phyloP scores from a whole-genome alignment of 2,797 vertebrate genomes.

The Mallotus villosus region DNA sequence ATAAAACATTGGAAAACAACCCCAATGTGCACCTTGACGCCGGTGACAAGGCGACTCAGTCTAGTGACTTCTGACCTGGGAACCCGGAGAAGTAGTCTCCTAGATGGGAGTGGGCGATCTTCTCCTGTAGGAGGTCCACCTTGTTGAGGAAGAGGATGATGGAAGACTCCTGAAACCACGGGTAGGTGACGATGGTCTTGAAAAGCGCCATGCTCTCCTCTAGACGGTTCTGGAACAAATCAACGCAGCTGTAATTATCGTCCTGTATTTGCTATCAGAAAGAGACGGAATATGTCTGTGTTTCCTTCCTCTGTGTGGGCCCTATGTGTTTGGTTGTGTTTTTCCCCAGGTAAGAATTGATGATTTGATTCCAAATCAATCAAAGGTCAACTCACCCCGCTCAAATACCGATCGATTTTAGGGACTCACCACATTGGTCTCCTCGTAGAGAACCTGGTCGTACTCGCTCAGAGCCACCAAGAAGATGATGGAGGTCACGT shows the following conservation, averaged over 20 bases:
- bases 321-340: background rate
- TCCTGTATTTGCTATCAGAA: too few relatives aligned
- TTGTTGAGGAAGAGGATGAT: constrained; percentile 91
- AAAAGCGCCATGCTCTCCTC: constrained; percentile 87
- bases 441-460: constrained; percentile 84
- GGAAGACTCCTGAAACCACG: constrained; percentile 84
- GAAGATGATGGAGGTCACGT: constrained; percentile 87
- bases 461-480: constrained; percentile 89
- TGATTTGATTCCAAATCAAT: too few relatives aligned
- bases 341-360: background rate
- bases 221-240: constrained; percentile 79
- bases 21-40: background rate
- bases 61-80: constrained; percentile 66
- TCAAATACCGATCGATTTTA: background rate
- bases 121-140: constrained; percentile 86
- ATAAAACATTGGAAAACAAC: background rate
- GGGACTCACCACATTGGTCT: constrained; percentile 71
- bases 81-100: constrained; percentile 82
- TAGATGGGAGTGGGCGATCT: constrained; percentile 82
- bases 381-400: background rate
- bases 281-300: background rate
- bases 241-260: too few relatives aligned
- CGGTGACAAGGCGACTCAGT: background rate
- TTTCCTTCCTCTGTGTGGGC: background rate
- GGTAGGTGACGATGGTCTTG: constrained; percentile 80